Conservation (phyloP, 1,140 invertebrate genomes). For the Pseudomyrmex dendroicus region DNA sequence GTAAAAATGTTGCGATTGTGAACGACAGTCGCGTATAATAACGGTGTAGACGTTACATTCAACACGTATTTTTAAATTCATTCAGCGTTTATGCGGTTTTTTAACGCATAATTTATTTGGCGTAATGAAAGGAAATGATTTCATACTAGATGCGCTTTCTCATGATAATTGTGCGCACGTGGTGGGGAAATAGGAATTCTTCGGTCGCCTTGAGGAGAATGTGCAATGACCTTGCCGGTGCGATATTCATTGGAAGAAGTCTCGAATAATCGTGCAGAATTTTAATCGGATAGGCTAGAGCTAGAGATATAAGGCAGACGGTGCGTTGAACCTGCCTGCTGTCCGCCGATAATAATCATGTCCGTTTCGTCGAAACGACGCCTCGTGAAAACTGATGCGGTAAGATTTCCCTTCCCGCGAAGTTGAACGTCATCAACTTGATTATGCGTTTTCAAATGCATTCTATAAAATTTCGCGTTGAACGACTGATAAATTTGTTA, state of each 20-base stretch:
- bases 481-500: no score
- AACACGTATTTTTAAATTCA: neutral
- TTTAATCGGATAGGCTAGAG: constrained; percentile 44
- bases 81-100: neutral
- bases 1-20: no score
- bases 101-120: neutral
- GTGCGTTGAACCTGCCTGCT: constrained; percentile 49
- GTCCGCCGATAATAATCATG: constrained; percentile 36
- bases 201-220: constrained; percentile 58
- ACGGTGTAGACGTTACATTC: neutral
- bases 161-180: constrained; percentile 29
- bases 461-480: no score
- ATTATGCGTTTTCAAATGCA: constrained; percentile 6
- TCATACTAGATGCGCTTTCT: constrained; percentile 17
- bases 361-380: constrained; percentile 31
- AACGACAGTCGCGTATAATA: neutral
- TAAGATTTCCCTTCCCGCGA: neutral
- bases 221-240: constrained; percentile 60
- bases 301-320: neutral
- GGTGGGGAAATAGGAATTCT: constrained; percentile 33
- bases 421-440: neutral
- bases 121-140: neutral
- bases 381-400: constrained; percentile 33
- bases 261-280: constrained; percentile 59
- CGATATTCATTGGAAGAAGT: constrained; percentile 58